Base-by-base conservation (phyloP, 2,113 vertebrate genomes). In the Rissa tridactyla region DNA sequence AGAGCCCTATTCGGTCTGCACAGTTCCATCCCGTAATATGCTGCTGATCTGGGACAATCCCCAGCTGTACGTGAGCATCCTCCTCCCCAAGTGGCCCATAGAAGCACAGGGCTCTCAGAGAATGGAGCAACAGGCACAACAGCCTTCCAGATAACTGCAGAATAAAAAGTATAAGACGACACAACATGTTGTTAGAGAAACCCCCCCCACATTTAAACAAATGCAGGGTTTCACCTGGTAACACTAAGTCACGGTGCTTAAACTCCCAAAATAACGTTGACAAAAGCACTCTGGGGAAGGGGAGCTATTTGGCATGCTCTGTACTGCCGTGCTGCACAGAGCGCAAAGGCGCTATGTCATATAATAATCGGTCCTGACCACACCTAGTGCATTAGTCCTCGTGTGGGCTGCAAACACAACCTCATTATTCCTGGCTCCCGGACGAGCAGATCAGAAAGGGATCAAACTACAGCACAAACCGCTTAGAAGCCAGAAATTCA, bases 311-410 rank as follows among this genome's bases (percentile, higher is more conserved):
- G 73, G 69, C 46, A 32, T 38, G 81, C 82, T 73, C 81, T 4
- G 19, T 47, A 8, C 38, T 58, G 89, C 82, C 16, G 44, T 9
- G 80, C 91, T 13, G 94, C 95, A 82, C 88, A 4, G 36, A 38
- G 88, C 92, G 92, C 83, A 90, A 90, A 49, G 97, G 88, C 80
- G 92, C 95, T 97, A 68, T 90, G 81, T 94, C 90, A 71, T 96
- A 71, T 79, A 86, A 92, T 91, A 95, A 96, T 73, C 88, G 91
- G 97, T 94, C 95, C 86, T 97, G 98, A 98, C 99, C 98, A 99
- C 99, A 99, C 99, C 99, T 99, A 98, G 98, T 95, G 97, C 97
- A 96, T 95, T 96, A 98, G 97, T 65, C 96, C 97, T 95, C 71
- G 15, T 69, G 96, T 86, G 96, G 96, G 96, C 97, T 96, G 95